A percentile compares a stretch with the other conserved stretches of the same genome.
These are phyloP conservation scores for Thymelicus lineola DNA, from an alignment of 2,888 invertebrate genomes.

Conservation along the genomic window DNA sequence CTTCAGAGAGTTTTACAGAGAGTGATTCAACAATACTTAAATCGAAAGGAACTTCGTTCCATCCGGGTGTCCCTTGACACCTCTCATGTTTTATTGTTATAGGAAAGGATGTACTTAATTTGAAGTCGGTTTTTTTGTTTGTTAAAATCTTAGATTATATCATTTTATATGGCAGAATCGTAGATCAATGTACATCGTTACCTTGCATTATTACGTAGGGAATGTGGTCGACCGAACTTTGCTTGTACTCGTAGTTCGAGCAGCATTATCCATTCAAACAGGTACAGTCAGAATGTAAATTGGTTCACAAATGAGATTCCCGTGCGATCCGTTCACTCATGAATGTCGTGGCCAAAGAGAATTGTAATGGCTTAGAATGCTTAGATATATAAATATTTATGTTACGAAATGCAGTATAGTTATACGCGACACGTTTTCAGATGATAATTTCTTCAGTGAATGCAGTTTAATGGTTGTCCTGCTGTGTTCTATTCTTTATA, in stretches of 20 bases:
- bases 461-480: too few species aligned
- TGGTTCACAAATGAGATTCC: slow-evolving; percentile 21
- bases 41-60: too few species aligned
- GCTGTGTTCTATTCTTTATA: too few species aligned
- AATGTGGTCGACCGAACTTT: slow-evolving; percentile 33
- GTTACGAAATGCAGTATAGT: slow-evolving; percentile 10
- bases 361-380: slow-evolving; percentile 20
- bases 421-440: not conserved
- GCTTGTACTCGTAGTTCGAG: slow-evolving; percentile 38
- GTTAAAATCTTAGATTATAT: too few species aligned
- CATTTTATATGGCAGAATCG: not conserved
- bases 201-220: not conserved
- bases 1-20: too few species aligned
- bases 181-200: not conserved
- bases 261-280: slow-evolving; percentile 19
- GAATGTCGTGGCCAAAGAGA: slow-evolving; percentile 19
- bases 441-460: slow-evolving; percentile 11
- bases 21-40: too few species aligned
- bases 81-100: too few species aligned
- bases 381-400: slow-evolving; percentile 30
- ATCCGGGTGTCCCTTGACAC: too few species aligned
- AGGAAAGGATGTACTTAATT: too few species aligned
- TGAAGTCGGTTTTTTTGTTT: too few species aligned
- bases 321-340: slow-evolving; percentile 9
- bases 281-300: slow-evolving; percentile 29